A percentile compares a stretch with the other conserved stretches of the same genome.
phyloP scores from a whole-genome alignment of 2,888 invertebrate species.

The Drosophila algonquin region DNA sequence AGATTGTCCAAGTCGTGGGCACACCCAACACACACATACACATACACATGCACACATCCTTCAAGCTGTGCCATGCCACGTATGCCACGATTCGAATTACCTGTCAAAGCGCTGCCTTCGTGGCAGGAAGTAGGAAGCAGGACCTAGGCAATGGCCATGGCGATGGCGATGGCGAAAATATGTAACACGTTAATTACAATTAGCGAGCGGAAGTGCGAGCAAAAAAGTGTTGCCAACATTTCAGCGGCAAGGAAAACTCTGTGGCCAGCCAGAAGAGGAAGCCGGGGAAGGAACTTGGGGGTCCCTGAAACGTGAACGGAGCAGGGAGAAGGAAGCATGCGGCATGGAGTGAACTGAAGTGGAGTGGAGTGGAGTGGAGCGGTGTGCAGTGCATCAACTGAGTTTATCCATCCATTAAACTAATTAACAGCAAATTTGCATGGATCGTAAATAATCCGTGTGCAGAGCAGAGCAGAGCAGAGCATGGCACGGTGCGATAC shows the following conservation, averaged over 20 bases:
- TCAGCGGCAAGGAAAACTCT: constrained; percentile 28
- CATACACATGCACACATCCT: not conserved
- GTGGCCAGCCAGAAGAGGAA: constrained; percentile 8
- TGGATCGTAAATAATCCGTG: constrained; percentile 80
- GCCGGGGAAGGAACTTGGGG: not conserved
- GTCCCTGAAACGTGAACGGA: not conserved
- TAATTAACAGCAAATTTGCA: constrained; percentile 81
- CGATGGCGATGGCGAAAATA: constrained; percentile 44
- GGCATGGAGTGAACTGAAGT: constrained; percentile 9
- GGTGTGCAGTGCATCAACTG: constrained; percentile 68
- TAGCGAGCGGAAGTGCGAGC: constrained; percentile 68
- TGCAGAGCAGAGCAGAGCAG: constrained; percentile 23
- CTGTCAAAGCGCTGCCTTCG: constrained; percentile 31
- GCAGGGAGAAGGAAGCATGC: not conserved
- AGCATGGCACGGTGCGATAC: not conserved
- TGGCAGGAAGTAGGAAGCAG: not conserved
- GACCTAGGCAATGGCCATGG: not conserved
- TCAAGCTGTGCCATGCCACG: not conserved
- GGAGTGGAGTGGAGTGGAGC: constrained; percentile 27
- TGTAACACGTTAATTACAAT: constrained; percentile 78
- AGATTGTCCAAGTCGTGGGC: not conserved
- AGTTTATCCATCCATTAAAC: constrained; percentile 82
- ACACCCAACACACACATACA: too few relatives aligned
- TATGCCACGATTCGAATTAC: not conserved
- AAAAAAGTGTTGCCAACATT: constrained; percentile 35